These are phyloP conservation scores for Pseudomyrmex cubaensis DNA, from an alignment of 1,140 invertebrate species.

Conservation along the genomic window DNA sequence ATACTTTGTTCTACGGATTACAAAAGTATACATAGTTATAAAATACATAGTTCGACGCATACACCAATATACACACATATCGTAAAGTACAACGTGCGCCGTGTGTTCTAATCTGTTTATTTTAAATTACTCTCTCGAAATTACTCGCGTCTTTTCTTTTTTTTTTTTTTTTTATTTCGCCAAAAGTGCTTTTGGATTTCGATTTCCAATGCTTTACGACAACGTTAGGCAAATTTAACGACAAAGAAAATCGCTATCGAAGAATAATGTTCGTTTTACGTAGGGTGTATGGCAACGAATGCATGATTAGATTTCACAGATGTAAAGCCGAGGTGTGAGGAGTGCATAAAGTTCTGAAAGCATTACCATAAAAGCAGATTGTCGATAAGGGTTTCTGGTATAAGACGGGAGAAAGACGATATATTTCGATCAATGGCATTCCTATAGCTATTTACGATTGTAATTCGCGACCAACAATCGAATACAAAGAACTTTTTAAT, in stretches of 20 bases:
- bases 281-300: neutral
- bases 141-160: neutral
- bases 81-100: neutral
- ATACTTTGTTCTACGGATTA: neutral
- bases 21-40: neutral
- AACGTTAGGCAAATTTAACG: constrained; percentile 34
- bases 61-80: neutral
- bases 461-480: no score
- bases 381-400: neutral
- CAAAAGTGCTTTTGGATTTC: no score
- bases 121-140: neutral
- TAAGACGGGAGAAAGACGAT: no score
- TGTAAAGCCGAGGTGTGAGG: neutral
- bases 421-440: no score
- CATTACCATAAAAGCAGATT: constrained; percentile 34
- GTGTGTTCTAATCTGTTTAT: neutral
- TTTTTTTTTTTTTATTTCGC: neutral
- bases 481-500: no score
- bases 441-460: no score
- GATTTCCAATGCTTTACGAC: neutral
- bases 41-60: neutral
- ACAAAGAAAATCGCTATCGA: constrained; percentile 22
- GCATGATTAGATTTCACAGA: constrained; percentile 32
- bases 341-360: constrained; percentile 8
- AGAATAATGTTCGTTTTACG: constrained; percentile 1